These are phyloP conservation scores for Leptura quadrifasciata DNA, from an alignment of 2,888 invertebrate genomes.

Conservation along the genomic window DNA sequence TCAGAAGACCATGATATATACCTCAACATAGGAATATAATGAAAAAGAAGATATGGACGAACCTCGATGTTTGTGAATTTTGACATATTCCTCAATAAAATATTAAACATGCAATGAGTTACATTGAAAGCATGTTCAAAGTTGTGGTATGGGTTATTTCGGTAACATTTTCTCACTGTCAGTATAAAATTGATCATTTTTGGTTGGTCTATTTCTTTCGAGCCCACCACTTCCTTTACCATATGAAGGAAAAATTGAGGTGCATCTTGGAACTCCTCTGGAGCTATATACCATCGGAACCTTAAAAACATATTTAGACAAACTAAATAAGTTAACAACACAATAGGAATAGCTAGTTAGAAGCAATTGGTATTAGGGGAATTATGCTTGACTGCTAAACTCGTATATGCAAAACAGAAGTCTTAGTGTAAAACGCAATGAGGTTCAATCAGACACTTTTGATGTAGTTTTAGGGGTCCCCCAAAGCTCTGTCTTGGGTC, in stretches of 20 bases:
- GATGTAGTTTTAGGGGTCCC: too few relatives aligned
- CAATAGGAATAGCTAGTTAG: too few relatives aligned
- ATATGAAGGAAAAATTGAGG: conserved; percentile 76
- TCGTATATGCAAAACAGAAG: too few relatives aligned
- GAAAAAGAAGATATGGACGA: neutral
- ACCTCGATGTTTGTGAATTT: conserved; percentile 61
- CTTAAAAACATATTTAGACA: conserved; percentile 66
- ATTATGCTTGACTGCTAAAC: too few relatives aligned
- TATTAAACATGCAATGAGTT: conserved; percentile 78
- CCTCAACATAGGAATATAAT: neutral
- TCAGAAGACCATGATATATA: too few relatives aligned
- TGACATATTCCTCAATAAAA: conserved; percentile 74
- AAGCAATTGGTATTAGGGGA: too few relatives aligned
- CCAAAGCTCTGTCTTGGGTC: too few relatives aligned
- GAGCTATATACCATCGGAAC: conserved; percentile 77
- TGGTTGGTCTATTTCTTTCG: conserved; percentile 71
- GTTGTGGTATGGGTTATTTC: conserved; percentile 79
- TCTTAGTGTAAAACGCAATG: too few relatives aligned
- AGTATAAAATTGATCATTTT: conserved; percentile 75
- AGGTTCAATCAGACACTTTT: too few relatives aligned
- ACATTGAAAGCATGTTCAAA: conserved; percentile 80
- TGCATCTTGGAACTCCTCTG: conserved; percentile 75
- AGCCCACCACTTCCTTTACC: conserved; percentile 75
- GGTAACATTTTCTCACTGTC: conserved; percentile 74
- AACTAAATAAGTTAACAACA: too few relatives aligned